These are phyloP conservation scores for Drosophila maculinotata DNA, from an alignment of 2,888 invertebrate genomes.

Conservation along the genomic window DNA sequence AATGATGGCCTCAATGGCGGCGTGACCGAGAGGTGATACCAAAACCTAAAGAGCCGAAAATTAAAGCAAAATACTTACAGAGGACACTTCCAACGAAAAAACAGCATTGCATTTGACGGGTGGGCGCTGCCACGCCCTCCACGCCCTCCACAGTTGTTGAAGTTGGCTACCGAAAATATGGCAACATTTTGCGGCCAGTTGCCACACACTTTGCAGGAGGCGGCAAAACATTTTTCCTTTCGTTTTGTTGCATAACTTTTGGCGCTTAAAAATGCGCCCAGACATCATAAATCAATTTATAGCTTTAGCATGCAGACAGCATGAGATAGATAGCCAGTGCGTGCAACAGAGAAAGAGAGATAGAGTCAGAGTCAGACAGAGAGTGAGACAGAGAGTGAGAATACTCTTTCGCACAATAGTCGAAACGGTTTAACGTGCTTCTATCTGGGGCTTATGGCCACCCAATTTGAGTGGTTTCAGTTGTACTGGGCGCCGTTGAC, in stretches of 20 bases:
- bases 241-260: conserved; percentile 73
- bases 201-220: conserved; percentile 29
- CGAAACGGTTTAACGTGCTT: conserved; percentile 22
- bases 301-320: conserved; percentile 44
- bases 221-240: conserved; percentile 41
- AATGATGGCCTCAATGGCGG: conserved; percentile 43
- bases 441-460: conserved; percentile 32
- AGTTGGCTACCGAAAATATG: conserved; percentile 23
- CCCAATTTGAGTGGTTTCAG: conserved; percentile 33
- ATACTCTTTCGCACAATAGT: background rate
- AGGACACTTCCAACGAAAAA: conserved; percentile 45
- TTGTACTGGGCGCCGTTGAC: conserved; percentile 29
- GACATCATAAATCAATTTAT: conserved; percentile 77
- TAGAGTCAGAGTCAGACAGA: conserved; percentile 3
- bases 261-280: conserved; percentile 62
- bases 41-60: conserved; percentile 15
- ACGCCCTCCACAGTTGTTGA: conserved; percentile 5
- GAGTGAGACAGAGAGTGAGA: background rate
- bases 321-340: conserved; percentile 12
- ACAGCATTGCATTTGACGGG: conserved; percentile 36
- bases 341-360: background rate
- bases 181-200: conserved; percentile 47
- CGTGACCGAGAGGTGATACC: conserved; percentile 25
- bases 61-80: conserved; percentile 23
- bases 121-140: conserved; percentile 27